These are phyloP conservation scores for Noctuana brunneofusca DNA, from an alignment of 2,888 invertebrate genomes.

Conservation along the genomic window DNA sequence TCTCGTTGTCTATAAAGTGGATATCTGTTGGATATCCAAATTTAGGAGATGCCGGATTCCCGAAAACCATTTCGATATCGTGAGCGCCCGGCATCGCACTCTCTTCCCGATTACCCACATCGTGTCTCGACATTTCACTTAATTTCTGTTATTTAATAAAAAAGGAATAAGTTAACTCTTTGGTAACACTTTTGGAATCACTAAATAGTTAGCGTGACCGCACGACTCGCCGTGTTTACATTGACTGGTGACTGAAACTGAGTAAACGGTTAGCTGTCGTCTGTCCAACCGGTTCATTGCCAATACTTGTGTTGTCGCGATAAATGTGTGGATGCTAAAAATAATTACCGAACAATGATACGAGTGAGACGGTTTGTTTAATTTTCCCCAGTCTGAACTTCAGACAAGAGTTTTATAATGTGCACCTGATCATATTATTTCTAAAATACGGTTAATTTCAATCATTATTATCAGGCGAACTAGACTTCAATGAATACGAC, in stretches of 20 bases:
- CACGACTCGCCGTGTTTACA: not conserved
- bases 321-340: constrained; percentile 2
- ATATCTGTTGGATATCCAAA: not conserved
- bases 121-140: not conserved
- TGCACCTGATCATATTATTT: too few species aligned
- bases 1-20: not conserved
- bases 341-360: not conserved
- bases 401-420: not conserved
- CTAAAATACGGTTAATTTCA: not conserved
- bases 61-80: constrained; percentile 3
- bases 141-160: constrained; percentile 2
- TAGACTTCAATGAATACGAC: not conserved
- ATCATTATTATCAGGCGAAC: not conserved
- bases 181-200: not conserved
- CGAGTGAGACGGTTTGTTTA: not conserved
- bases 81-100: not conserved
- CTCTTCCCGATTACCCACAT: not conserved
- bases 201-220: not conserved
- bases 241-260: not conserved
- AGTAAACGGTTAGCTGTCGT: not conserved
- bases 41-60: not conserved
- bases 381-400: not conserved
- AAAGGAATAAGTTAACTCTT: not conserved
- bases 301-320: not conserved
- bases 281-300: not conserved